Percentiles rank a stretch among this genome's conserved stretches.
Evolutionary conservation across 2,797 vertebrate species (phyloP).

Genomic region (Leucoraja ocellata): DNA sequence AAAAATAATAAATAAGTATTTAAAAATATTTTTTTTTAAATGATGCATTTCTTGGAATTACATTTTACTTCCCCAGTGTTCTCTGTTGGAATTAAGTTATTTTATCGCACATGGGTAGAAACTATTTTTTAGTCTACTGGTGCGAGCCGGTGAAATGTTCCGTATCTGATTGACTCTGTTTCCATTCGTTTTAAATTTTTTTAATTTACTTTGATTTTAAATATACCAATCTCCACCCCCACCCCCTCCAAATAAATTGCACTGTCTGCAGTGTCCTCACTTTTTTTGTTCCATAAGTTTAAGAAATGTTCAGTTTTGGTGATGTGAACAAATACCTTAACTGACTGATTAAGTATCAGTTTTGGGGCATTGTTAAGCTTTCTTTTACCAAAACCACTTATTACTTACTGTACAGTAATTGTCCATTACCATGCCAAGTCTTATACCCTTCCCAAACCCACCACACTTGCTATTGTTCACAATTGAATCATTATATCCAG

Average conservation of each 20-base stretch:
- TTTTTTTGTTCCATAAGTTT: neutral
- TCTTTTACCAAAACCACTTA: neutral
- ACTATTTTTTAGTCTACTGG: too few relatives aligned
- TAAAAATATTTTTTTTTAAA: too few relatives aligned
- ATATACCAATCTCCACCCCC: neutral
- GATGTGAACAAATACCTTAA: neutral
- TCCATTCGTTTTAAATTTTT: neutral
- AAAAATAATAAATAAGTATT: too few relatives aligned
- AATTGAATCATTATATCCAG: neutral
- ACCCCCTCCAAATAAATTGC: neutral
- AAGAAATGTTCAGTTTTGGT: neutral
- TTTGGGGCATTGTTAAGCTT: neutral
- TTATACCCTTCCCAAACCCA: neutral
- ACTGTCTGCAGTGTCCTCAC: neutral
- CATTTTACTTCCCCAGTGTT: too few relatives aligned
- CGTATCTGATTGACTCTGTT: neutral
- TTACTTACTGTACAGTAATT: neutral
- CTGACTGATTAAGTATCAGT: neutral
- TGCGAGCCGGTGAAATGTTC: neutral
- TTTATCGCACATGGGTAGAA: too few relatives aligned
- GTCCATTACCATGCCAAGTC: neutral
- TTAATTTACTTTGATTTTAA: neutral
- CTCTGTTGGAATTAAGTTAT: too few relatives aligned
- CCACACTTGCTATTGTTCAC: neutral
- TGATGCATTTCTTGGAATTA: too few relatives aligned